Base-by-base conservation (phyloP, 2,888 invertebrate species). In the Eilema caniola region DNA sequence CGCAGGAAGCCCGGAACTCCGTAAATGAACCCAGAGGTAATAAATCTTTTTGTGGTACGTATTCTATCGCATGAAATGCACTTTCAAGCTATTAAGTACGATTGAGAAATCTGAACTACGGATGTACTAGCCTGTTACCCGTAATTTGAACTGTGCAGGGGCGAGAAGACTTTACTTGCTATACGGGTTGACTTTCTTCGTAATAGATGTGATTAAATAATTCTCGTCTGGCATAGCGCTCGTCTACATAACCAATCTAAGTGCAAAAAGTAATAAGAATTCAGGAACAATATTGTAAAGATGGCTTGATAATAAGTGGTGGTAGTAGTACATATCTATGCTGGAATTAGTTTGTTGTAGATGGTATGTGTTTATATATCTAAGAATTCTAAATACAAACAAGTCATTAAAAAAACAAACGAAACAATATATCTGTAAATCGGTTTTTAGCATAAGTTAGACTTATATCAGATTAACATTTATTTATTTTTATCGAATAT, bases 41-140 rank as follows among this genome's bases (percentile, higher is more conserved):
- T 90, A 89, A 90, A 90, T 90, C 88, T 88, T 88, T 87, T 88
- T 85, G 85, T 88, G 86, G 84, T 88, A 87, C 88, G 88, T 89
- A 87, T 90, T 89, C 89, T 88, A 88, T 88, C 88, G 88, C 85
- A 82, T 84, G 86, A 83, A 90, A 89, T 90, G 89, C 89, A 89
- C 84, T 88, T 86, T 82, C 83, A 77, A 80, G 82, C 84, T 86
- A 88, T 88, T 88, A 88, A 82, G 76, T 78, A 67, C 80, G 79
- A 83, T 84, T 85, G 82, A 84, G 81, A 82, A 81, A 72, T 76
- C 74, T 78, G 23, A 74, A 74, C 78, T 73, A 69, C 57, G 73
- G 64, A 74, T 74, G 66, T 81, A 77, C 76, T 53, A 76, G 73
- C 73, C 75, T 81, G 79, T 79, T 79, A 72, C 53, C 20, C 53